Conservation (phyloP, 2,797 vertebrate species). For the Ispidina lecontei region DNA sequence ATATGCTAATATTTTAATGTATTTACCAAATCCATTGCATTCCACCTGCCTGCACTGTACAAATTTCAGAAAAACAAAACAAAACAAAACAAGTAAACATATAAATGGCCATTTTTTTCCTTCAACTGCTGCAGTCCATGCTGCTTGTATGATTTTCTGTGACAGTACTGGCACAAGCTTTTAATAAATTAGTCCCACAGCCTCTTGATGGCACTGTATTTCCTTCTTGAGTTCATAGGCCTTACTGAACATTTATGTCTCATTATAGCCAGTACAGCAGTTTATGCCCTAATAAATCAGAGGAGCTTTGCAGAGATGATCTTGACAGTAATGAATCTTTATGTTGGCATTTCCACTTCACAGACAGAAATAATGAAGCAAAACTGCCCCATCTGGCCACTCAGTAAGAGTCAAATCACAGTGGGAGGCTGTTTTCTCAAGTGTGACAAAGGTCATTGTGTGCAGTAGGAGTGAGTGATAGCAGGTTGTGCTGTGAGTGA, state of each 20-base stretch:
- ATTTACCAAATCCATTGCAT: not conserved
- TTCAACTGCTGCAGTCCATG: not conserved
- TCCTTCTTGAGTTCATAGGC: conserved; percentile 79
- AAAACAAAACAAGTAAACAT: not conserved
- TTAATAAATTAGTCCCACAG: conserved; percentile 75
- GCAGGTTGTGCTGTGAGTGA: conserved; percentile 74
- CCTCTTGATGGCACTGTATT: conserved; percentile 79
- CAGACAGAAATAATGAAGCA: conserved; percentile 83
- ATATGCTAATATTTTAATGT: not conserved
- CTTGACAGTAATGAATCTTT: conserved; percentile 83
- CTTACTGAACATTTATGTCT: conserved; percentile 80
- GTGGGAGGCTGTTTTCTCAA: conserved; percentile 71
- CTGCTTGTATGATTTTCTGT: conserved; percentile 16
- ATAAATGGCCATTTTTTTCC: not conserved
- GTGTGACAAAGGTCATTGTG: conserved; percentile 80
- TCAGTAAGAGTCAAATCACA: conserved; percentile 72
- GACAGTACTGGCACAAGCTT: conserved; percentile 35
- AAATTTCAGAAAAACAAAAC: not conserved
- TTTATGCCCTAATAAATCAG: conserved; percentile 87
- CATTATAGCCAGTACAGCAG: conserved; percentile 78
- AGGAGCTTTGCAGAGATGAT: conserved; percentile 77
- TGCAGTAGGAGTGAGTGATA: conserved; percentile 69
- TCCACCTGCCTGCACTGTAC: not conserved
- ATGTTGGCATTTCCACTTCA: conserved; percentile 84
- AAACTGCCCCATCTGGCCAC: conserved; percentile 85